Percentiles rank a stretch among this genome's conserved stretches.
phyloP scores from a whole-genome alignment of 2,888 invertebrate genomes.

The Nymphalis urticae region DNA sequence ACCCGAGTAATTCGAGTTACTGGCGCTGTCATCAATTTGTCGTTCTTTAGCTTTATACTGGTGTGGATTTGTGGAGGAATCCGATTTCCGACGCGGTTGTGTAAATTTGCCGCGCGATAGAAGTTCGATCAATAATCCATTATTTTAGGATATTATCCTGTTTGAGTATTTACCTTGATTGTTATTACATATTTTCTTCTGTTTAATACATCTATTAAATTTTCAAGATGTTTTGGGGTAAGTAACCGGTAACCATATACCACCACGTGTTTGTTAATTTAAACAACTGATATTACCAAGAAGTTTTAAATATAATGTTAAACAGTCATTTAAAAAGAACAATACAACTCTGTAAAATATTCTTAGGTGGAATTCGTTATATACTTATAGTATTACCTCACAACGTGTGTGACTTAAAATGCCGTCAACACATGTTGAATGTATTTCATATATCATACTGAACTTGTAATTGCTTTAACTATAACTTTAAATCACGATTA shows the following conservation, averaged over 20 bases:
- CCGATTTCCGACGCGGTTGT: constrained; percentile 17
- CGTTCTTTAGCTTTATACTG: constrained; percentile 15
- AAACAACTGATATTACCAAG: background rate
- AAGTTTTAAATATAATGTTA: background rate
- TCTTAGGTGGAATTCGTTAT: background rate
- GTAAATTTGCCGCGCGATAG: constrained; percentile 21
- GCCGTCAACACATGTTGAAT: constrained; percentile 24
- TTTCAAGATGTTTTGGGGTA: constrained; percentile 77
- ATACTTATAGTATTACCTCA: background rate
- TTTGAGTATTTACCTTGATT: background rate
- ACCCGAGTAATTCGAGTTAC: background rate
- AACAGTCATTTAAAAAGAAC: background rate
- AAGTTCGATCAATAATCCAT: background rate
- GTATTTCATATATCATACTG: background rate
- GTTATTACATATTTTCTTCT: background rate
- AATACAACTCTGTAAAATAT: background rate
- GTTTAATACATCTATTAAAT: constrained; percentile 25
- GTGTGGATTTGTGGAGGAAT: constrained; percentile 13
- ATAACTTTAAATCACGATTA: background rate
- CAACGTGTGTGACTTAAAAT: constrained; percentile 6
- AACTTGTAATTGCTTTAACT: background rate
- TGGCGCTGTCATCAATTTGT: constrained; percentile 19
- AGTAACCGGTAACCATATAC: constrained; percentile 54
- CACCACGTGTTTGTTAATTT: constrained; percentile 65
- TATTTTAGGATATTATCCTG: background rate